Evolutionary conservation across 2,797 vertebrate species (phyloP).

Genomic region (Cuculus canorus): DNA sequence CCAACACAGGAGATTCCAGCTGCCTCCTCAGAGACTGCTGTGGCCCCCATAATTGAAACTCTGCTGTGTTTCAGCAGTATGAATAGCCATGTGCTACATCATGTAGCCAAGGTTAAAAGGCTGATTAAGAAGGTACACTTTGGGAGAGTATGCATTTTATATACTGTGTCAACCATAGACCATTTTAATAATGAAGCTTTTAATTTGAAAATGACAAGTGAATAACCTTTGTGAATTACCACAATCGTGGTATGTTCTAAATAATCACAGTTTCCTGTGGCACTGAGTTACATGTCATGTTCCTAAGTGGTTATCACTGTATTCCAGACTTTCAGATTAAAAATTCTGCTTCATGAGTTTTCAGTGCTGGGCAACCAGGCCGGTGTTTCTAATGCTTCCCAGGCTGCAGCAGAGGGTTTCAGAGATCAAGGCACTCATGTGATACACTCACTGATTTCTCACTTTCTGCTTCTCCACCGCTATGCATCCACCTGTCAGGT

Average conservation of each 20-base stretch:
- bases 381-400: not conserved
- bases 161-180: not conserved
- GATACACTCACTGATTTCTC: not conserved
- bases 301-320: not conserved
- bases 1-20: not conserved
- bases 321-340: not conserved
- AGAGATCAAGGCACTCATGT: not conserved
- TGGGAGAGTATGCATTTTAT: accelerated
- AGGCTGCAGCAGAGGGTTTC: not conserved
- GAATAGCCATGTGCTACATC: not conserved
- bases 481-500: accelerated
- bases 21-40: not conserved
- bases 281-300: not conserved
- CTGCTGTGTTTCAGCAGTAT: accelerated
- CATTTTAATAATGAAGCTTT: not conserved
- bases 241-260: accelerated
- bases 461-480: not conserved
- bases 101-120: not conserved
- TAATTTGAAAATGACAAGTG: not conserved
- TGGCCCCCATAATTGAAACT: accelerated
- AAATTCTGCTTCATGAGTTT: not conserved
- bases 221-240: not conserved
- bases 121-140: not conserved
- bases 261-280: not conserved
- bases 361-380: accelerated